phyloP scores from a whole-genome alignment of 2,888 invertebrate species.

The Mechanitis mazaeus region DNA sequence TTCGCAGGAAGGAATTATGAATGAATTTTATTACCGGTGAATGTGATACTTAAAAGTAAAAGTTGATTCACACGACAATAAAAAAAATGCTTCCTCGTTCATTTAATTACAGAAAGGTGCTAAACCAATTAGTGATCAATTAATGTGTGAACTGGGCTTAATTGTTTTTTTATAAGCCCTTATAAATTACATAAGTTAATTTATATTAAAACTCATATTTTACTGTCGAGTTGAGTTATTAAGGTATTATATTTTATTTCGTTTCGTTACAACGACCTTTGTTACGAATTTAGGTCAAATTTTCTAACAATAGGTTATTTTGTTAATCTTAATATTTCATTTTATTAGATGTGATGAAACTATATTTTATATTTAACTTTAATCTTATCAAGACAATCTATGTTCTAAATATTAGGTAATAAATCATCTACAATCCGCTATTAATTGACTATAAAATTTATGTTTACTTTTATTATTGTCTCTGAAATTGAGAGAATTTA shows the following conservation, averaged over 20 bases:
- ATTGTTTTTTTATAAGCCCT: neutral
- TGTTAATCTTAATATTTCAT: slow-evolving; percentile 2
- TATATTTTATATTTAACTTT: no score
- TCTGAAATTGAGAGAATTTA: no score
- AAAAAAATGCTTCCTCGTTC: slow-evolving; percentile 5
- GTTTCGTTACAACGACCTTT: neutral
- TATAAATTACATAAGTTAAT: no score
- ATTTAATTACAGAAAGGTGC: neutral
- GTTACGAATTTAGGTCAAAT: neutral
- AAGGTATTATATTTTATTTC: neutral
- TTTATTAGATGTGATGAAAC: neutral
- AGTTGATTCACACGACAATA: slow-evolving; percentile 18
- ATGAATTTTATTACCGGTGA: slow-evolving; percentile 18
- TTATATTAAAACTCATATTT: no score
- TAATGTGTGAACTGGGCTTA: neutral
- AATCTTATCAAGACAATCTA: no score
- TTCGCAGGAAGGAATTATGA: slow-evolving; percentile 27
- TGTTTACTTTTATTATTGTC: no score
- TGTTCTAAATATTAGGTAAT: no score
- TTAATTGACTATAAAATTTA: no score
- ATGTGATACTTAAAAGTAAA: slow-evolving; percentile 19
- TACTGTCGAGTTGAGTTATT: neutral
- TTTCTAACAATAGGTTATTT: neutral
- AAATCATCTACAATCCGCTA: no score
- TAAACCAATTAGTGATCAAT: slow-evolving; percentile 3